A percentile compares a stretch with the other conserved stretches of the same genome.
Conservation (phyloP, 1,140 invertebrate species). For the Caenorhabditis tropicalis region DNA sequence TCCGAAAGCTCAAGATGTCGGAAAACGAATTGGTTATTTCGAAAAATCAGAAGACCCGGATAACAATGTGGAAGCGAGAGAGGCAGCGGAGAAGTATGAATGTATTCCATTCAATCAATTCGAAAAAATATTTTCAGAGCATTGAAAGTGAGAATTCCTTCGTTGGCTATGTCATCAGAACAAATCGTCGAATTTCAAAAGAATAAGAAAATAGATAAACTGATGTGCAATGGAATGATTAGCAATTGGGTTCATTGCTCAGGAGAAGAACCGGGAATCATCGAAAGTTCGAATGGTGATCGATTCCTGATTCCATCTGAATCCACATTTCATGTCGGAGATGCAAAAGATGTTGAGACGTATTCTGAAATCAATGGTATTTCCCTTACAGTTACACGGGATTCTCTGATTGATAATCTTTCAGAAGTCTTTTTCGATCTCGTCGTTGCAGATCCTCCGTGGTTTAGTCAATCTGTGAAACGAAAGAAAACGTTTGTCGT, state of each 20-base stretch:
- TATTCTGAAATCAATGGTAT: slow-evolving; percentile 34
- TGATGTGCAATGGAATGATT: not conserved
- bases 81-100: not conserved
- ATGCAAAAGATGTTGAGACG: slow-evolving; percentile 39
- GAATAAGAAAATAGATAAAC: not conserved
- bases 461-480: slow-evolving; percentile 82
- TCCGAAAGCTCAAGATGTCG: not conserved
- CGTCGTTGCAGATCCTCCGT: slow-evolving; percentile 87
- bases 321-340: slow-evolving; percentile 48
- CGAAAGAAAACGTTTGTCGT: slow-evolving; percentile 79
- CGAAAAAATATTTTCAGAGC: not conserved
- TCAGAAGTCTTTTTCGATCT: slow-evolving; percentile 78
- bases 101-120: not conserved
- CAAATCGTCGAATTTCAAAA: not conserved
- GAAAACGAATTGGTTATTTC: not conserved
- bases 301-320: slow-evolving; percentile 50
- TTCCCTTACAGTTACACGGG: too few species aligned
- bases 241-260: not conserved
- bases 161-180: not conserved
- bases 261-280: not conserved
- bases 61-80: not conserved
- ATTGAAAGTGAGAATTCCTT: not conserved
- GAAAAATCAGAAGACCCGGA: not conserved
- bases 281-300: not conserved
- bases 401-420: too few species aligned